Conservation (phyloP, 1,140 invertebrate genomes). For the Ectropis grisescens region DNA sequence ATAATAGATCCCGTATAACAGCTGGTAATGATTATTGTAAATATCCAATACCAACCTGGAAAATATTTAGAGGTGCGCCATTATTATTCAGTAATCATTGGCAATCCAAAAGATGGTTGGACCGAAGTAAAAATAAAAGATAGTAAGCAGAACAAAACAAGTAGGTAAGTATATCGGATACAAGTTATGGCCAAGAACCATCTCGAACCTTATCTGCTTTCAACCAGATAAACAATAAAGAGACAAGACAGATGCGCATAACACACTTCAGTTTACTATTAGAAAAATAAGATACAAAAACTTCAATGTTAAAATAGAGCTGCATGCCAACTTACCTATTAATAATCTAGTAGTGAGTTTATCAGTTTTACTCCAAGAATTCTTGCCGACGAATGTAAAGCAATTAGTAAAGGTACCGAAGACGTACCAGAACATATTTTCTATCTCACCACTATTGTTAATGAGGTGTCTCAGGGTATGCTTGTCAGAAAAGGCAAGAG, state of each 20-base stretch:
- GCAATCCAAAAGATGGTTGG: no score
- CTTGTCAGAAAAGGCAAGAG: conserved; percentile 78
- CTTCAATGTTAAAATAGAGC: no score
- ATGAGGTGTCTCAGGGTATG: conserved; percentile 74
- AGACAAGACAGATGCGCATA: no score
- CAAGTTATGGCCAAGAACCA: no score
- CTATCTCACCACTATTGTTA: conserved; percentile 76
- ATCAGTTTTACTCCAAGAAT: conserved; percentile 77
- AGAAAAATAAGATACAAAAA: no score
- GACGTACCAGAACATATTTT: conserved; percentile 85
- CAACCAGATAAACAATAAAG: no score
- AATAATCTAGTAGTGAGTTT: conserved; percentile 77
- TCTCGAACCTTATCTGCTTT: no score
- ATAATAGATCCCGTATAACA: conserved; percentile 85
- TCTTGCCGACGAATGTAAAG: conserved; percentile 77
- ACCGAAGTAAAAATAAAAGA: no score
- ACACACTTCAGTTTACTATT: no score
- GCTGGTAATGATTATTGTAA: conserved; percentile 84
- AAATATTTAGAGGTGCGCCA: no score
- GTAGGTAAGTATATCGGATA: no score
- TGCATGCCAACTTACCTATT: conserved; percentile 76
- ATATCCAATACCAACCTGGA: conserved; percentile 81
- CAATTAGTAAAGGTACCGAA: conserved; percentile 86
- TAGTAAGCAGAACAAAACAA: no score
- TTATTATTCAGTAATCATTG: not conserved